Conservation (phyloP, 2,888 invertebrate species). For the Nysson spinosus region DNA sequence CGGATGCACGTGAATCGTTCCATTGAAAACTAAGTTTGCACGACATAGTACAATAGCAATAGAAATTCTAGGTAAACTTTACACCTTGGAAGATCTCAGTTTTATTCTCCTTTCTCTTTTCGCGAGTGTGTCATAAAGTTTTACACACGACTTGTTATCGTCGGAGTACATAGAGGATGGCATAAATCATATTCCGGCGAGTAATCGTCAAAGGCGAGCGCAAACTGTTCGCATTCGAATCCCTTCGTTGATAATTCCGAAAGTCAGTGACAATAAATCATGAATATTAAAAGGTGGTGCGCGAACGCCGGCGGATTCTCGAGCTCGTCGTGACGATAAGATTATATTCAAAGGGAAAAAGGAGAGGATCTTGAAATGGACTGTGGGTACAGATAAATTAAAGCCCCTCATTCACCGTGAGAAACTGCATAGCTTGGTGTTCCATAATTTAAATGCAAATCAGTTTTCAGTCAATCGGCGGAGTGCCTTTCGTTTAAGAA, state of each 20-base stretch:
- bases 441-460: constrained; percentile 62
- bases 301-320: constrained; percentile 29
- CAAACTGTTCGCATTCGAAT: constrained; percentile 27
- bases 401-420: constrained; percentile 45
- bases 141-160: too few relatives aligned
- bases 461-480: constrained; percentile 59
- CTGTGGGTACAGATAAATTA: constrained; percentile 58
- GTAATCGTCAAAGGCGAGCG: neutral
- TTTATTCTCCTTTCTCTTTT: too few relatives aligned
- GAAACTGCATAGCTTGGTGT: constrained; percentile 49
- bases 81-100: too few relatives aligned
- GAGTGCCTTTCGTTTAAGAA: constrained; percentile 46
- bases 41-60: too few relatives aligned
- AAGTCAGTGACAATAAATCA: constrained; percentile 61
- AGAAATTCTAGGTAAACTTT: too few relatives aligned
- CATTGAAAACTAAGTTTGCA: too few relatives aligned
- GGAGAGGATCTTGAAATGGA: constrained; percentile 41
- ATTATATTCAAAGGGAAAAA: constrained; percentile 57
- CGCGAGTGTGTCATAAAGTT: too few relatives aligned
- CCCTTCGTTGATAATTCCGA: constrained; percentile 27
- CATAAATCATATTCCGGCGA: neutral
- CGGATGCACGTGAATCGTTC: too few relatives aligned
- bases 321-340: constrained; percentile 52
- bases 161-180: neutral
- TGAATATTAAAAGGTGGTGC: constrained; percentile 55